Evolutionary conservation across 2,888 invertebrate genomes (phyloP), one percentile per base, ranked within the genome.

Genomic region (Synergus itoensis): DNA sequence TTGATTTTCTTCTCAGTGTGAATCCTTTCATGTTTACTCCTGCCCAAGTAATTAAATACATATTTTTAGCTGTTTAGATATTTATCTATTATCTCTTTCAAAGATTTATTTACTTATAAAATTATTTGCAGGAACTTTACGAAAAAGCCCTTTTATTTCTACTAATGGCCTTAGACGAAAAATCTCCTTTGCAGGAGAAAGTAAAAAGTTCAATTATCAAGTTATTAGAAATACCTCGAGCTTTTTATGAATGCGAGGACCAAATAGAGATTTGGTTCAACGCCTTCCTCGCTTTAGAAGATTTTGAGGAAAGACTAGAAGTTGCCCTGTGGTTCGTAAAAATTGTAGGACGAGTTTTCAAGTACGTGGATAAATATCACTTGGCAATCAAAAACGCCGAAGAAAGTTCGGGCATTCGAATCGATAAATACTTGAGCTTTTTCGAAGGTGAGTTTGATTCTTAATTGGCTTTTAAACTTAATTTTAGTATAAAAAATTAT

Each of bases 181-280:
- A 86, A 64, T 65, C 80, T 16, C 78, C 77, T 28, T 45, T 79
- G 11, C 64, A 85, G 4, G 80, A 85, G 16, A 77, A 77, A 4
- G 81, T 94, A 89, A 93, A 94, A 4, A 94, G 94, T 79, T 93
- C 95, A 4, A 90, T 96, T 41, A 91, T 92, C 69, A 92, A 92
- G 75, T 93, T 96, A 80, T 94, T 97, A 41, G 93, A 93, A 85
- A 94, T 94, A 80, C 95, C 95, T 0, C 93, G 93, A 7, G 93
- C 96, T 83, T 96, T 96, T 89, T 94, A 95, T 87, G 94, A 93
- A 28, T 94, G 94, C 83, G 93, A 93, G 82, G 92, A 94, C 79
- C 96, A 97, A 92, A 94, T 96, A 63, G 94, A 95, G 88, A 92
- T 96, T 80, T 95, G 96, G 94, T 90, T 96, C 43, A 94, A 95